These are phyloP conservation scores for Hydriomena furcata DNA, from an alignment of 2,888 invertebrate species.

Conservation along the genomic window DNA sequence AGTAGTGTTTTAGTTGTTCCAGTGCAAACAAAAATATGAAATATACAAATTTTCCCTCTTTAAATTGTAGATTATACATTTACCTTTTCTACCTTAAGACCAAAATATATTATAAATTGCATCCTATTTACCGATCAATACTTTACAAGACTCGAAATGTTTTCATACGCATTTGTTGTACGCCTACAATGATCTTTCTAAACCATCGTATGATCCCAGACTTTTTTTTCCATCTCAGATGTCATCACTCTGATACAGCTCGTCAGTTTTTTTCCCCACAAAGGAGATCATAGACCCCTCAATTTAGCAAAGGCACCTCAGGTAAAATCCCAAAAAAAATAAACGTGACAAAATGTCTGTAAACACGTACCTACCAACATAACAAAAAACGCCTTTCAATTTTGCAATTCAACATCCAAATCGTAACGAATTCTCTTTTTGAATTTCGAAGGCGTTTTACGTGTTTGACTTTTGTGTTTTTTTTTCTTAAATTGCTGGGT, in stretches of 20 bases:
- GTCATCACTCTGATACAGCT: conserved; percentile 72
- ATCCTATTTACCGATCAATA: conserved; percentile 9
- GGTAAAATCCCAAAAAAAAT: conserved; percentile 69
- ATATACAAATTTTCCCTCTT: too few species aligned
- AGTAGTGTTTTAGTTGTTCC: too few species aligned
- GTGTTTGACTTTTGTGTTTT: conserved; percentile 67
- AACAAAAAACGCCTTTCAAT: conserved; percentile 58
- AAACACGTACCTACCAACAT: conserved; percentile 78
- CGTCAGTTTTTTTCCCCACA: conserved; percentile 59
- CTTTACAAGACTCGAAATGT: conserved; percentile 11
- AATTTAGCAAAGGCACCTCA: conserved; percentile 69
- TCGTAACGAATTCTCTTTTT: conserved; percentile 66
- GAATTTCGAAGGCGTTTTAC: conserved; percentile 72
- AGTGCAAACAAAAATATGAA: too few species aligned
- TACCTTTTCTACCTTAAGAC: background rate
- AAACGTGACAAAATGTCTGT: conserved; percentile 82
- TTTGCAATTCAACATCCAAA: conserved; percentile 59
- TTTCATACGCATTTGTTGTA: conserved; percentile 19
- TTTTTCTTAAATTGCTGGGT: conserved; percentile 41
- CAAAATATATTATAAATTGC: background rate
- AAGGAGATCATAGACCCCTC: conserved; percentile 65
- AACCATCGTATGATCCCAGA: conserved; percentile 39
- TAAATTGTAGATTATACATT: too few species aligned
- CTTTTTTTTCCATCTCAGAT: conserved; percentile 52
- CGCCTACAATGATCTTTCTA: conserved; percentile 26